Conservation (phyloP, 2,113 vertebrate genomes). For the Cephalophus harveyi region DNA sequence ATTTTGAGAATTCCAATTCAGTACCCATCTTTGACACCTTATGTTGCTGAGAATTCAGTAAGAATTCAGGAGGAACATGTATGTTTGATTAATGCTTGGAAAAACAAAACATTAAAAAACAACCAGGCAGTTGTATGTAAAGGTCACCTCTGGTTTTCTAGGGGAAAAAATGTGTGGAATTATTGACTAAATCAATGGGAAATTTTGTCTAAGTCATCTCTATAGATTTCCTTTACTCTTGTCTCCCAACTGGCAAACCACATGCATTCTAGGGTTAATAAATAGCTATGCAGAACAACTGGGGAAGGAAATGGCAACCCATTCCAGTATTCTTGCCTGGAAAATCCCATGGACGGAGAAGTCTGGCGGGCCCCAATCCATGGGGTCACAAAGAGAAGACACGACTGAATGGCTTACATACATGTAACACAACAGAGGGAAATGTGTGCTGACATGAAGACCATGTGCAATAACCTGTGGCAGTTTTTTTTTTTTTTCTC, state of each 20-base stretch:
- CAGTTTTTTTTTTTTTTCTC: neutral
- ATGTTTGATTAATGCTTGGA: neutral
- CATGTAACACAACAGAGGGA: neutral
- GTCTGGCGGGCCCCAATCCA: neutral
- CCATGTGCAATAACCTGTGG: neutral
- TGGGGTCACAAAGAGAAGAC: neutral
- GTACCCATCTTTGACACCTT: neutral
- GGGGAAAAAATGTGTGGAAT: neutral
- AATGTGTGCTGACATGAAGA: neutral
- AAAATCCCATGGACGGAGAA: neutral
- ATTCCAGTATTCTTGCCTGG: neutral
- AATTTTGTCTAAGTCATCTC: neutral
- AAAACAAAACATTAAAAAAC: neutral
- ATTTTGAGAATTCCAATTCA: neutral
- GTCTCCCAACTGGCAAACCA: neutral
- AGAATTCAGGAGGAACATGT: neutral
- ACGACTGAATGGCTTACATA: neutral
- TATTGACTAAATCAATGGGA: neutral
- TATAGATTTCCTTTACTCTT: neutral
- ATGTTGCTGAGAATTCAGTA: neutral
- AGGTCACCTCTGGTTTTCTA: neutral
- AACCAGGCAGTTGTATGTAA: neutral
- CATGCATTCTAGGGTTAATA: neutral
- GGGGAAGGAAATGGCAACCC: neutral
- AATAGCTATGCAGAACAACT: constrained; percentile 28